Conservation (phyloP, 2,888 invertebrate genomes). For the Xanthorhoe designata region DNA sequence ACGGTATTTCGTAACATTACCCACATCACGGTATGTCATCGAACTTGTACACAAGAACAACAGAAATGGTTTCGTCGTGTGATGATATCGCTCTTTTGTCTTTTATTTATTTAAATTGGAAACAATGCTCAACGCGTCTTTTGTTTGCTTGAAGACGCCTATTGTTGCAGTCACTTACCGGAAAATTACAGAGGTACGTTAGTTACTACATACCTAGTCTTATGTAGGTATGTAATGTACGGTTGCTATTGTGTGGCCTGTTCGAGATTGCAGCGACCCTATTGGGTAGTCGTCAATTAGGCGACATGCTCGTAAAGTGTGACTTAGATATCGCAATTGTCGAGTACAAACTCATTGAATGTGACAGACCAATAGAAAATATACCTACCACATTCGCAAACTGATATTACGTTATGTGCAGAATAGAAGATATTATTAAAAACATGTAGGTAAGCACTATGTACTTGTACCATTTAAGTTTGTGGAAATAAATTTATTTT, state of each 20-base stretch:
- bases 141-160: slow-evolving; percentile 70
- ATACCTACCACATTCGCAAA: slow-evolving; percentile 8
- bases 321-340: slow-evolving; percentile 22
- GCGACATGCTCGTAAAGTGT: slow-evolving; percentile 67
- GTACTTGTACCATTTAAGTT: too few species aligned
- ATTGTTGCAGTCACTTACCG: slow-evolving; percentile 72
- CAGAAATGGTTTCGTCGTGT: slow-evolving; percentile 41
- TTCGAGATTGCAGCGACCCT: slow-evolving; percentile 46
- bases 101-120: slow-evolving; percentile 62
- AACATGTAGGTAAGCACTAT: too few species aligned
- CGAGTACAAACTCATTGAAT: not conserved
- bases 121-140: slow-evolving; percentile 68
- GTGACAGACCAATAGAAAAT: not conserved
- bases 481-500: too few species aligned
- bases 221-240: slow-evolving; percentile 26
- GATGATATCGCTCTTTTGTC: slow-evolving; percentile 59
- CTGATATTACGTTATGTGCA: not conserved
- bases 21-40: slow-evolving; percentile 7
- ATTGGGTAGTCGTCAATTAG: slow-evolving; percentile 66
- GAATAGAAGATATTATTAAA: too few species aligned
- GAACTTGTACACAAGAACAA: slow-evolving; percentile 14
- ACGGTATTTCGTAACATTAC: not conserved
- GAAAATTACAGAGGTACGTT: slow-evolving; percentile 40
- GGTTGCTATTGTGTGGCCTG: slow-evolving; percentile 50
- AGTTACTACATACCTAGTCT: slow-evolving; percentile 33